Evolutionary conservation across 2,888 invertebrate species (phyloP).

Genomic region (Xestoiulus laeticollis): DNA sequence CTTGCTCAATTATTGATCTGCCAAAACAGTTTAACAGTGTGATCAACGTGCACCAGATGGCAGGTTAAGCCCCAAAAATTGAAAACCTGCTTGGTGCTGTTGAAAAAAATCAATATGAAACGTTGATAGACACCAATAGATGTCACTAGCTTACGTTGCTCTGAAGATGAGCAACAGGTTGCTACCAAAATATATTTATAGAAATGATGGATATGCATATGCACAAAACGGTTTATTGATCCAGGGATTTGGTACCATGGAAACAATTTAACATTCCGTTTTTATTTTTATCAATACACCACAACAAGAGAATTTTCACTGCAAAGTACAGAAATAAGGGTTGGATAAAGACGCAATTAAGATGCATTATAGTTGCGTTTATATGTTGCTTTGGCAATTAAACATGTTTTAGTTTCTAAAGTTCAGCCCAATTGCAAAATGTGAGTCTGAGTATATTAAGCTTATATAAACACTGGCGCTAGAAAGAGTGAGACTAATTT

Average conservation of each 20-base stretch:
- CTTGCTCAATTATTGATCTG: slow-evolving; percentile 30
- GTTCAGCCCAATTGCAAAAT: too few relatives aligned
- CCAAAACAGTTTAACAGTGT: slow-evolving; percentile 23
- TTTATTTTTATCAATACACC: too few relatives aligned
- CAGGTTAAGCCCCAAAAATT: neutral
- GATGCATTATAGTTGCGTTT: too few relatives aligned
- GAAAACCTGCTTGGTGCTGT: too few relatives aligned
- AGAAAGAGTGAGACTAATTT: neutral
- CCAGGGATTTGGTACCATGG: neutral
- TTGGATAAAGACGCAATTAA: too few relatives aligned
- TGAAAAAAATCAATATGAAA: neutral
- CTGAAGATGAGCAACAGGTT: neutral
- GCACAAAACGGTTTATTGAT: neutral
- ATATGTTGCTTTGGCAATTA: too few relatives aligned
- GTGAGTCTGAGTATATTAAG: too few relatives aligned
- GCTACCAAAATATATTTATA: neutral
- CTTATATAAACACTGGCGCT: too few relatives aligned
- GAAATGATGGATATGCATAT: neutral
- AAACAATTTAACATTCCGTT: neutral
- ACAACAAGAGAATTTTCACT: too few relatives aligned
- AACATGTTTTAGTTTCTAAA: too few relatives aligned
- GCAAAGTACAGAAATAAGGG: too few relatives aligned
- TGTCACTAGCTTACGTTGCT: neutral
- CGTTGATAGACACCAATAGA: neutral
- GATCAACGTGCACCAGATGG: slow-evolving; percentile 7